Base-by-base conservation (phyloP, 1,140 invertebrate genomes). In the Cyphomyrmex costatus region DNA sequence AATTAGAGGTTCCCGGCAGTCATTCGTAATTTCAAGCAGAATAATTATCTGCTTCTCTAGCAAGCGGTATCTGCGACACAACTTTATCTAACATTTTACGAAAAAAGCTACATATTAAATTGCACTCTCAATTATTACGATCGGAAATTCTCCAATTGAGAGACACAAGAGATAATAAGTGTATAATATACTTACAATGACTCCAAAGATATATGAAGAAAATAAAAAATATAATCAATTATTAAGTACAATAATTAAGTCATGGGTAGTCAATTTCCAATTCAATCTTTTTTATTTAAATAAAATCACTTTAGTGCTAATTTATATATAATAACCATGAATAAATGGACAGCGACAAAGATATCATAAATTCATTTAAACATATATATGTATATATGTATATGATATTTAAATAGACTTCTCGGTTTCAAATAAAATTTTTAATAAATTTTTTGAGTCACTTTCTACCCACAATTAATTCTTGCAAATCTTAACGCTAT, bases 31-130 rank as follows among this genome's bases (percentile, higher is more conserved):
- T 89, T 80, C 24, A 82, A 86, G 51, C 53, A n/a, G 10, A 36
- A 78, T 56, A 88, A 88, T 89, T 89, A 89, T 76, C 60, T 85
- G 12, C 7, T 60, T n/a, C 68, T 71, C 60, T 33, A 61, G 71
- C 71, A 85, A 89, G 71, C 80, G 74, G 24, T 58, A 79, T 14
- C 10, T 46, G 49, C 66, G 51, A 78, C 49, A 71, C 36, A n/a
- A 61, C 27, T 78, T 68, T 68, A 68, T 68, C 36, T 56, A 80
- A 79, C 27, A 36, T 33, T 7, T 30, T 46, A 80, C 21, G 33
- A 70, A 68, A 80, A 80, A 70, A 65, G 36, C 21, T 70, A 42
- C 2, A 10, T 36, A 70, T 70, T 56, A 80, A 51, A 12, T 65
- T 78, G 33, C 30, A 63, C 19, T 51, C 12, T 53, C 21, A 51